Conservation (phyloP, 2,888 invertebrate genomes). For the Stegophylla sp. region DNA sequence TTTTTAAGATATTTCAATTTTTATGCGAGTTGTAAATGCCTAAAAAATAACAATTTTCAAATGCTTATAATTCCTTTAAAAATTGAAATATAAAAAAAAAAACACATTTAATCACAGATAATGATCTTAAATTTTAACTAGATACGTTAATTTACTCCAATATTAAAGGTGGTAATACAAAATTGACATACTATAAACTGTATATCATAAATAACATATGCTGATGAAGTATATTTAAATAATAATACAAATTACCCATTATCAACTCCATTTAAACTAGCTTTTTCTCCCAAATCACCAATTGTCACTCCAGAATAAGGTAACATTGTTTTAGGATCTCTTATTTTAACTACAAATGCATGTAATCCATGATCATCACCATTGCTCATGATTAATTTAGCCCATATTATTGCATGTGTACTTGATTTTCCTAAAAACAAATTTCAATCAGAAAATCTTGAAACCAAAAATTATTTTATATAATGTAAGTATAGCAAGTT, state of each 20-base stretch:
- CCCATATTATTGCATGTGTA: constrained; percentile 87
- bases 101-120: too few relatives aligned
- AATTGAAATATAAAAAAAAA: too few relatives aligned
- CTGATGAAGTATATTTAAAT: neutral
- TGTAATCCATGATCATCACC: constrained; percentile 83
- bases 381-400: constrained; percentile 83
- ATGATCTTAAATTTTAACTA: too few relatives aligned
- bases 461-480: too few relatives aligned
- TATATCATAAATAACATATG: too few relatives aligned
- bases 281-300: constrained; percentile 92
- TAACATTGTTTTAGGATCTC: constrained; percentile 75
- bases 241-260: constrained; percentile 77
- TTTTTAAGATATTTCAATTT: too few relatives aligned
- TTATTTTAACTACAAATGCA: constrained; percentile 84
- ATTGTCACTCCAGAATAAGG: constrained; percentile 81
- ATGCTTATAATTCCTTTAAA: too few relatives aligned
- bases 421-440: constrained; percentile 74
- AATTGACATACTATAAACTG: neutral
- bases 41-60: too few relatives aligned
- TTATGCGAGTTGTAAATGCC: too few relatives aligned
- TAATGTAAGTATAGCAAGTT: too few relatives aligned
- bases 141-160: too few relatives aligned
- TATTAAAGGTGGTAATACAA: too few relatives aligned
- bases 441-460: neutral
- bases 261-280: constrained; percentile 89